phyloP scores from a whole-genome alignment of 2,797 vertebrate species.

The Bradypodion ventrale region DNA sequence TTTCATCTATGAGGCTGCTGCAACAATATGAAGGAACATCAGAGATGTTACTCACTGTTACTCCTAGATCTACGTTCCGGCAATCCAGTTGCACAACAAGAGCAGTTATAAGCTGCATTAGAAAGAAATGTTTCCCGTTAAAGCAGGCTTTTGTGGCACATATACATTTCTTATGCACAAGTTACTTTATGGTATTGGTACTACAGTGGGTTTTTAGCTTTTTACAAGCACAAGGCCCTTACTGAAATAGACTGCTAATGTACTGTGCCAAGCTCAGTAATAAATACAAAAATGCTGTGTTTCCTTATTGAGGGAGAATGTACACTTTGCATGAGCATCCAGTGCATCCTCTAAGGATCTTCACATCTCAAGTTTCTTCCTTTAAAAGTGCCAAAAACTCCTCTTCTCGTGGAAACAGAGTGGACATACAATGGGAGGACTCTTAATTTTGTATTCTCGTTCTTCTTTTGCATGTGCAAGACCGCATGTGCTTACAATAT shows the following conservation, averaged over 20 bases:
- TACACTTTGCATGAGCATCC: neutral
- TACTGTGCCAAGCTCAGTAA: neutral
- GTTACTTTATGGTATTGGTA: neutral
- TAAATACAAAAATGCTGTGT: neutral
- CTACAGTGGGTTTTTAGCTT: neutral
- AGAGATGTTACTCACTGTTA: constrained; percentile 5
- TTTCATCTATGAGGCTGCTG: neutral
- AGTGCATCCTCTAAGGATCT: neutral
- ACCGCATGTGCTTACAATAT: too few species aligned
- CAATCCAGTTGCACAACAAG: neutral
- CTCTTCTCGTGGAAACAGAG: neutral
- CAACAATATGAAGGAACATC: neutral
- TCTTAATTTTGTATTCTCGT: too few species aligned
- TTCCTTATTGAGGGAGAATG: neutral
- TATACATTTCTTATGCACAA: neutral
- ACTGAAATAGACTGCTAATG: neutral
- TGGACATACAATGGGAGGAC: neutral
- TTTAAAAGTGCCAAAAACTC: neutral
- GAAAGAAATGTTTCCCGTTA: constrained; percentile 13
- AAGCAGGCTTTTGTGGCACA: neutral
- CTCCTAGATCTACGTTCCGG: neutral
- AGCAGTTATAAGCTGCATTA: neutral
- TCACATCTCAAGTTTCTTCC: neutral
- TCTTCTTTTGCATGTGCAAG: too few species aligned
- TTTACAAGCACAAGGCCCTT: neutral